phyloP scores from a whole-genome alignment of 1,140 invertebrate species.

The Drosophila arizonae region DNA sequence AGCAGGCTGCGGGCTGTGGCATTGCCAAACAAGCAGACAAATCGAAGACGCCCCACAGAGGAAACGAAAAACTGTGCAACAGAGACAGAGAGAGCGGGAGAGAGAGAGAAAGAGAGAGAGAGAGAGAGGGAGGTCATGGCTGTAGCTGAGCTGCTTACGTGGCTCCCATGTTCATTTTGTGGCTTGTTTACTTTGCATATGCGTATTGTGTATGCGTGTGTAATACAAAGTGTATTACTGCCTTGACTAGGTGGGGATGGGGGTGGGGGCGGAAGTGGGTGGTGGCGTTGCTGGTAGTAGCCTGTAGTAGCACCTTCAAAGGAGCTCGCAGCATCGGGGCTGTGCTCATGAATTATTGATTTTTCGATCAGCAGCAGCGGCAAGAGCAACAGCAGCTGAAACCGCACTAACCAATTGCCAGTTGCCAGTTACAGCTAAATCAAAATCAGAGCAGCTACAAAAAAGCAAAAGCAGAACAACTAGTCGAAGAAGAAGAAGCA shows the following conservation, averaged over 20 bases:
- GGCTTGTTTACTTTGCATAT: slow-evolving; percentile 77
- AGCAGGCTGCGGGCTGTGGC: slow-evolving; percentile 39
- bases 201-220: slow-evolving; percentile 47
- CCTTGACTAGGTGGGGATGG: not conserved
- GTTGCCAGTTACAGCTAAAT: slow-evolving; percentile 10
- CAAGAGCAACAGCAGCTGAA: not conserved
- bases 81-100: no score
- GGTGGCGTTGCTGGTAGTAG: no score
- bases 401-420: not conserved
- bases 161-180: slow-evolving; percentile 69
- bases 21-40: slow-evolving; percentile 41
- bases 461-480: not conserved
- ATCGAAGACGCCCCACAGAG: slow-evolving; percentile 49
- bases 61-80: slow-evolving; percentile 5
- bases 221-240: slow-evolving; percentile 29
- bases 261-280: not conserved
- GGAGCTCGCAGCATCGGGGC: not conserved
- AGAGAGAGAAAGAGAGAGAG: not conserved
- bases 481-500: no score
- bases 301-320: not conserved
- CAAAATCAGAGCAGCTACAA: slow-evolving; percentile 1
- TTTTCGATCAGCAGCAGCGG: slow-evolving; percentile 66
- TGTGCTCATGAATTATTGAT: slow-evolving; percentile 72
- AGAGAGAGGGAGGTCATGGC: not conserved
- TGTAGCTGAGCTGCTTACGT: slow-evolving; percentile 33